phyloP scores from a whole-genome alignment of 2,113 vertebrate species.

The Elanus axillaris region DNA sequence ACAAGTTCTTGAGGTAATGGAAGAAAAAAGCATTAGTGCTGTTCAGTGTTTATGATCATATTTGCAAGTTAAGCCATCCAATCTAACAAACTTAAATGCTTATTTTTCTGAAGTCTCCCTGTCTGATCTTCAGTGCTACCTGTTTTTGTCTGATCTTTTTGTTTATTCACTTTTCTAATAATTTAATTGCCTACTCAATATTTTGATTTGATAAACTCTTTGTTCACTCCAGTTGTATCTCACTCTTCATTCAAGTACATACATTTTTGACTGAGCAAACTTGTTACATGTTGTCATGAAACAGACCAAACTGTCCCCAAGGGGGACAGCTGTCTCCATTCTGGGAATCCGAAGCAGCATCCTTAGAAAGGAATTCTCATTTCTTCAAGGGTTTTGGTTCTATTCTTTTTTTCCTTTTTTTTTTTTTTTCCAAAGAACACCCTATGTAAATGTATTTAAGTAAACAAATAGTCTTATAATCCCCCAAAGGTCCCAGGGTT shows the following conservation, averaged over 20 bases:
- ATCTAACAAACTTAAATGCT: background rate
- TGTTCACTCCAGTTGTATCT: background rate
- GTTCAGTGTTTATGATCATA: background rate
- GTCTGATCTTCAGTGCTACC: background rate
- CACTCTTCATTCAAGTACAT: background rate
- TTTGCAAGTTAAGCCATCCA: background rate
- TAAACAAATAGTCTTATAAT: constrained; percentile 15
- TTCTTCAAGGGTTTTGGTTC: background rate
- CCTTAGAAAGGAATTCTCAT: background rate
- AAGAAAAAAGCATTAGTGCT: background rate
- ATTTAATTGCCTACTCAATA: background rate
- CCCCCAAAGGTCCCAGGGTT: background rate
- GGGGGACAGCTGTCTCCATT: background rate
- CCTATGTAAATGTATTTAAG: background rate
- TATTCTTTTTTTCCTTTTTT: no score
- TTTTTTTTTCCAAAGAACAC: background rate
- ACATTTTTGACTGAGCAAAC: background rate
- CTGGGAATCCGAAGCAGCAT: background rate
- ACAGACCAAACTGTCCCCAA: background rate
- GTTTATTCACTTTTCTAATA: background rate
- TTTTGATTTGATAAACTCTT: background rate
- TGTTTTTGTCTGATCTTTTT: background rate
- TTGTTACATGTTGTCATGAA: background rate
- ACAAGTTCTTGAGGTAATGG: background rate
- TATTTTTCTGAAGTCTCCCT: background rate